phyloP scores from a whole-genome alignment of 2,797 vertebrate species.

The Nyctibius grandis region DNA sequence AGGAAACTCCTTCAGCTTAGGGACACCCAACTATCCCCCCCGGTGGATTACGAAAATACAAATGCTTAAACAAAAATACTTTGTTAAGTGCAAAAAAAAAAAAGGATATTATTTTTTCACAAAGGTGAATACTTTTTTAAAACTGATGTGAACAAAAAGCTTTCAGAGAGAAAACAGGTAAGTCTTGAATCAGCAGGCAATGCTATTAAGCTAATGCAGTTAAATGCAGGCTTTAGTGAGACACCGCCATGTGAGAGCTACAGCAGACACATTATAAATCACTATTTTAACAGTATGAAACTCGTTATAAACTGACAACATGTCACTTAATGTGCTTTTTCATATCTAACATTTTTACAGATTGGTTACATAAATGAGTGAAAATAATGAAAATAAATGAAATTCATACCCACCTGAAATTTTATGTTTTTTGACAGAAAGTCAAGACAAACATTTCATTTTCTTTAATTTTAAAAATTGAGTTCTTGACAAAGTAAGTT shows the following conservation, averaged over 20 bases:
- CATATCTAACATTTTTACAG: neutral
- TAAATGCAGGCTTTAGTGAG: neutral
- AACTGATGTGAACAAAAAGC: neutral
- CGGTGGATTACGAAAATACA: neutral
- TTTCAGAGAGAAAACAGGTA: neutral
- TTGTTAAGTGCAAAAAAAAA: neutral
- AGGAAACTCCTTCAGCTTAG: neutral
- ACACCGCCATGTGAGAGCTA: neutral
- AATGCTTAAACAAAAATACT: neutral
- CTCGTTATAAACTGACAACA: neutral
- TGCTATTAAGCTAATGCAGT: neutral
- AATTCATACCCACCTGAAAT: neutral
- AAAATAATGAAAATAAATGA: neutral
- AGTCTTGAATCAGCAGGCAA: neutral
- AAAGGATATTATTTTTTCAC: neutral
- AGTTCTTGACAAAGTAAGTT: slow-evolving; percentile 2
- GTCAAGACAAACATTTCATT: neutral
- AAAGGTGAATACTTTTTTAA: neutral
- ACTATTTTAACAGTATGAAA: neutral
- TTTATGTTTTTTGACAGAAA: neutral
- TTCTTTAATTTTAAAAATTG: neutral
- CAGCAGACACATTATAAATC: neutral
- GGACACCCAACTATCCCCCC: neutral
- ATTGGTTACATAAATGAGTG: neutral
- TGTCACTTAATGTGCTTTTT: neutral